Conservation (phyloP, 2,888 invertebrate species). For the Apotomis capreana region DNA sequence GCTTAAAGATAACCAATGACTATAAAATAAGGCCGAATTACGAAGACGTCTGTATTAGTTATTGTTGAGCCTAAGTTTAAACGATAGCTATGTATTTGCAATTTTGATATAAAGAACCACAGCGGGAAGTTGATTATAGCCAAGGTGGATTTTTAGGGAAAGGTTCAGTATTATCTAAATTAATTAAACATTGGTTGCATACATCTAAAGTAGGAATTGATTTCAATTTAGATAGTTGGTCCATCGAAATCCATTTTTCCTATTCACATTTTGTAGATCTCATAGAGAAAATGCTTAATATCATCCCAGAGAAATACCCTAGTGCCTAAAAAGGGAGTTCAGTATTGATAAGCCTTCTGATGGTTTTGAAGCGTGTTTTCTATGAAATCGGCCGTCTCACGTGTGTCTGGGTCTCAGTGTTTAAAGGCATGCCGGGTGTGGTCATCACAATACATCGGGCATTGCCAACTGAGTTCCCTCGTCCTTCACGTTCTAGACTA, state of each 20-base stretch:
- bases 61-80: too few species aligned
- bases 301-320: constrained; percentile 1
- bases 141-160: constrained; percentile 56
- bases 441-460: neutral
- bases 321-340: constrained; percentile 22
- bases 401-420: constrained; percentile 31
- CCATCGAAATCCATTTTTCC: constrained; percentile 67
- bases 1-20: too few species aligned
- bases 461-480: constrained; percentile 13
- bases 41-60: too few species aligned
- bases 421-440: neutral
- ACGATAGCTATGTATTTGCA: neutral
- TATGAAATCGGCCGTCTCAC: constrained; percentile 28
- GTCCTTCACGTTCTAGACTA: constrained; percentile 37
- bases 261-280: constrained; percentile 56
- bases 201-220: constrained; percentile 61
- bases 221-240: constrained; percentile 59
- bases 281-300: constrained; percentile 11
- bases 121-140: constrained; percentile 30
- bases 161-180: constrained; percentile 55
- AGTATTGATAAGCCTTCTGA: constrained; percentile 10
- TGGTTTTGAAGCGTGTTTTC: constrained; percentile 11
- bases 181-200: constrained; percentile 63
- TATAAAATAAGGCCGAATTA: too few species aligned
- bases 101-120: neutral